These are phyloP conservation scores for Sardina pilchardus DNA, from an alignment of 2,113 vertebrate species.

Conservation along the genomic window DNA sequence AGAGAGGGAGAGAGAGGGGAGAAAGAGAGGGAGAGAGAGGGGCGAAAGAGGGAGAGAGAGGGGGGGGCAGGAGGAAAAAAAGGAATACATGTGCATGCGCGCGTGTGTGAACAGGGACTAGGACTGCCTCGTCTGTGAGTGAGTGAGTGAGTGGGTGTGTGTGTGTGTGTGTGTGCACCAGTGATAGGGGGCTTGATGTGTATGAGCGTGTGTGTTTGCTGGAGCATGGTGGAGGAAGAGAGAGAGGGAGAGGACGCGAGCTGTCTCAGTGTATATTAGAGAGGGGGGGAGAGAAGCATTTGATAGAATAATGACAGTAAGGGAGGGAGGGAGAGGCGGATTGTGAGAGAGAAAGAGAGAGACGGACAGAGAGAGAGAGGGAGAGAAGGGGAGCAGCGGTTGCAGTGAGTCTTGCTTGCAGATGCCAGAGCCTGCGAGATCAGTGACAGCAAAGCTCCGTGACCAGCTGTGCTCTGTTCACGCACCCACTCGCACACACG, in stretches of 20 bases:
- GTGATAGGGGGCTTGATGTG: background rate
- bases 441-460: constrained; percentile 29
- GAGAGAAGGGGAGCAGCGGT: constrained; percentile 38
- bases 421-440: constrained; percentile 44
- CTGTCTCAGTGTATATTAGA: background rate
- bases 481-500: background rate
- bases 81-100: background rate
- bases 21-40: constrained; percentile 10
- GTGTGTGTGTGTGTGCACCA: background rate
- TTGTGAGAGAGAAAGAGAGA: background rate
- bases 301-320: background rate
- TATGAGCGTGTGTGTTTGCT: background rate
- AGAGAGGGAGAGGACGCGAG: background rate
- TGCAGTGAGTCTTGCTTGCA: constrained; percentile 51
- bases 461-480: background rate
- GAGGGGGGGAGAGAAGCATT: background rate
- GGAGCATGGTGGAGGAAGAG: background rate
- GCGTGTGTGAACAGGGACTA: background rate
- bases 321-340: background rate
- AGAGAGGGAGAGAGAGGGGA: background rate
- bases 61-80: no score
- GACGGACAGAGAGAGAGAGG: background rate
- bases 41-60: no score
- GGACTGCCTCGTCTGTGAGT: background rate
- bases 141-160: background rate